These are phyloP conservation scores for Neosilurus mollespiculum DNA, from an alignment of 2,797 vertebrate species.

Conservation along the genomic window DNA sequence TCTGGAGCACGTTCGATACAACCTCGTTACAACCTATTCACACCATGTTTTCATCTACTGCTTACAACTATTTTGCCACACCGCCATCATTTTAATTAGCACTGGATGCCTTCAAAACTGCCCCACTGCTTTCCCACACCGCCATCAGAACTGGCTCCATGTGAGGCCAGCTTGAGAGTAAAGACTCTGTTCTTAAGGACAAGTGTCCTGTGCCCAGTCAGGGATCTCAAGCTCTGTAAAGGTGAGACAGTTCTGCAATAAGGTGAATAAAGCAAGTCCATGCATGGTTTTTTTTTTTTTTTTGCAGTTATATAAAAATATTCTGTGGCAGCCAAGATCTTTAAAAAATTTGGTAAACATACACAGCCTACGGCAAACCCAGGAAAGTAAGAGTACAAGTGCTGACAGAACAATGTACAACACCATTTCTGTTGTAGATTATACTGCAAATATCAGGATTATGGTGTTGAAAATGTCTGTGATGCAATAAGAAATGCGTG, in stretches of 20 bases:
- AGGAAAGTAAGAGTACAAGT: neutral
- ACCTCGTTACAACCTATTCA: too few relatives aligned
- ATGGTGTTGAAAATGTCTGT: neutral
- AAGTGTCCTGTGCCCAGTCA: neutral
- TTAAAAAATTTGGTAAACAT: neutral
- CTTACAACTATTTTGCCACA: too few relatives aligned
- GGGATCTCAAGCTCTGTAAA: neutral
- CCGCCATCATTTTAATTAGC: too few relatives aligned
- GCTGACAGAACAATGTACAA: neutral
- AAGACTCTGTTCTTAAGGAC: neutral
- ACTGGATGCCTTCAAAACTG: too few relatives aligned
- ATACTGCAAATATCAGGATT: neutral
- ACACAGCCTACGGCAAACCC: neutral
- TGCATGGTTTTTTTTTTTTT: neutral
- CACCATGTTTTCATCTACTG: too few relatives aligned
- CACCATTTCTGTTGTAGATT: neutral
- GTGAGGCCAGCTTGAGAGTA: neutral
- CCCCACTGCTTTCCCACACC: too few relatives aligned
- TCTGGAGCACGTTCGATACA: too few relatives aligned
- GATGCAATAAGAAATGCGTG: neutral
- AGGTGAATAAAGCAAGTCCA: neutral
- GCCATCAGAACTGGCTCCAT: too few relatives aligned
- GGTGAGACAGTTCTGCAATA: neutral
- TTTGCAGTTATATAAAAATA: neutral
- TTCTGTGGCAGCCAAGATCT: neutral